phyloP scores from a whole-genome alignment of 2,797 vertebrate species.

The Synanceia verrucosa region DNA sequence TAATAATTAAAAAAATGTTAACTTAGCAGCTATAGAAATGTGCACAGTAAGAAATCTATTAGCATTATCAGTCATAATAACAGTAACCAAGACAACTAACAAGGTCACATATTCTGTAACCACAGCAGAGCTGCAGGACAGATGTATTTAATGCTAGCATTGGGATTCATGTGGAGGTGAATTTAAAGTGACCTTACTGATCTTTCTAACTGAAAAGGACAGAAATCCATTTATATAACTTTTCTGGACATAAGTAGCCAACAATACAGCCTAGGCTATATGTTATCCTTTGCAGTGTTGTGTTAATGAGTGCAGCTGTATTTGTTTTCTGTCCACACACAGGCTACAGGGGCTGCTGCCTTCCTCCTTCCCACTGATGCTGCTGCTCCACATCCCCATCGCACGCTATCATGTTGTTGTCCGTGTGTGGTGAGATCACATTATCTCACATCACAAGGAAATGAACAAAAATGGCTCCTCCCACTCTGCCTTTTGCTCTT shows the following conservation, averaged over 20 bases:
- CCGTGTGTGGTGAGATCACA: slow-evolving; percentile 58
- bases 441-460: slow-evolving; percentile 75
- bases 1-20: too few relatives aligned
- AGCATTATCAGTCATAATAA: background rate
- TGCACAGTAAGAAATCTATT: too few relatives aligned
- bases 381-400: slow-evolving; percentile 18
- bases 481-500: slow-evolving; percentile 62
- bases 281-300: background rate
- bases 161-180: background rate
- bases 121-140: background rate
- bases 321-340: background rate
- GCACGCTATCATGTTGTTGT: slow-evolving; percentile 53
- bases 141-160: rapidly evolving
- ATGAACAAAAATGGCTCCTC: slow-evolving; percentile 67
- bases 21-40: background rate
- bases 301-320: background rate
- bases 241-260: background rate
- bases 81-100: background rate
- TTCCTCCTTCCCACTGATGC: slow-evolving; percentile 1
- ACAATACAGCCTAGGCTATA: background rate
- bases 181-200: background rate
- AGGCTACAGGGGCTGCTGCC: background rate
- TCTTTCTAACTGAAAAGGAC: background rate
- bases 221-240: background rate
- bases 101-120: background rate